phyloP scores from a whole-genome alignment of 2,888 invertebrate species.

The Carabus problematicus region DNA sequence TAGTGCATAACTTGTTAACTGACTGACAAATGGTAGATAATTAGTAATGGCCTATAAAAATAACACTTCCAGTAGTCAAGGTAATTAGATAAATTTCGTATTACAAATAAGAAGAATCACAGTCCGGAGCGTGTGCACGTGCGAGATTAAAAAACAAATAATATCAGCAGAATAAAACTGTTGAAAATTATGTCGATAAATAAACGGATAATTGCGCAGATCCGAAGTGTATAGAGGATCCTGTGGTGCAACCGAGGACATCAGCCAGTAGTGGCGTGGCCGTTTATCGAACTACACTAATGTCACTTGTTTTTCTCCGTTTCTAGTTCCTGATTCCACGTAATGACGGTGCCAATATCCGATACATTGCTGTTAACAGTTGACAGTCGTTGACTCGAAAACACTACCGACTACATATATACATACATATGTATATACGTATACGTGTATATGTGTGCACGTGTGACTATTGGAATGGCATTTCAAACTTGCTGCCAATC shows the following conservation, averaged over 20 bases:
- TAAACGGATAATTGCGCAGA: constrained; percentile 18
- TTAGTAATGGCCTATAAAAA: constrained; percentile 13
- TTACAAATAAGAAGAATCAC: too few species aligned
- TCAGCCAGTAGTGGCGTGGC: constrained; percentile 5
- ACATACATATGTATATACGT: too few species aligned
- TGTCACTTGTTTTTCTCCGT: constrained; percentile 22
- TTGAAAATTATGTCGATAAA: constrained; percentile 29
- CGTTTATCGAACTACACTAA: constrained; percentile 2
- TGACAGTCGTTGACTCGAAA: constrained; percentile 10
- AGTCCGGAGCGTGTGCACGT: too few species aligned
- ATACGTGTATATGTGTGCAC: too few species aligned
- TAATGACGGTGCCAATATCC: constrained; percentile 25
- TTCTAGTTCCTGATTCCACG: constrained; percentile 21
- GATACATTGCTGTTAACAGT: constrained; percentile 21
- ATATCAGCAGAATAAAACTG: constrained; percentile 15
- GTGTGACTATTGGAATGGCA: too few species aligned
- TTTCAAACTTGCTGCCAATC: too few species aligned
- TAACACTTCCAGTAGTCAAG: constrained; percentile 1
- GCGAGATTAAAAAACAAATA: constrained; percentile 21
- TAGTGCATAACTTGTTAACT: too few species aligned
- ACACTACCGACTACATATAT: too few species aligned
- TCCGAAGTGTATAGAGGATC: constrained; percentile 1
- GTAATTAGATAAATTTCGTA: too few species aligned
- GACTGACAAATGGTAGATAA: neutral
- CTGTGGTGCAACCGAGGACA: constrained; percentile 5